phyloP scores from a whole-genome alignment of 2,797 vertebrate genomes.

The Danio albolineatus region DNA sequence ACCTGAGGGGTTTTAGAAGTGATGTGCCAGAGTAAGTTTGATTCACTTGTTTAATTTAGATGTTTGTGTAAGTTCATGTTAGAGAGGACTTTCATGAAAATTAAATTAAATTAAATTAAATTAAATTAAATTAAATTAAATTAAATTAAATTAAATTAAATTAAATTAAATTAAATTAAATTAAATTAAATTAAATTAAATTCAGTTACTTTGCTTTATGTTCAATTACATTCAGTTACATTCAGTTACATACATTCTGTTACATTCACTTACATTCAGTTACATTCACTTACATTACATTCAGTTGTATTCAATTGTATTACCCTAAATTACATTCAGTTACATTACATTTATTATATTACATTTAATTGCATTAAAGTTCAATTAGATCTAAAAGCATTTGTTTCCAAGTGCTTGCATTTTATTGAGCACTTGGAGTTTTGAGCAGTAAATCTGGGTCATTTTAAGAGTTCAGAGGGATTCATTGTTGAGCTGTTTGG shows the following conservation, averaged over 20 bases:
- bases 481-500: neutral
- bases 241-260: too few relatives aligned
- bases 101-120: slow-evolving; percentile 72
- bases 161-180: too few relatives aligned
- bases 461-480: neutral
- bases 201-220: neutral
- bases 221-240: too few relatives aligned
- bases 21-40: slow-evolving; percentile 77
- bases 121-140: too few relatives aligned
- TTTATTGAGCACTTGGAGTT: neutral
- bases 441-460: neutral
- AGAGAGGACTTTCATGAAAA: slow-evolving; percentile 40
- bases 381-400: neutral
- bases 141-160: too few relatives aligned
- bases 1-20: slow-evolving; percentile 63
- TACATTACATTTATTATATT: too few relatives aligned
- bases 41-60: neutral
- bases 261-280: too few relatives aligned
- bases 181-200: too few relatives aligned
- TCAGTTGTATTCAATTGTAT: too few relatives aligned
- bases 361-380: too few relatives aligned
- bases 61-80: neutral
- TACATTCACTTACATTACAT: too few relatives aligned
- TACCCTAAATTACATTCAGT: too few relatives aligned
- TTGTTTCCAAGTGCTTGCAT: slow-evolving; percentile 4